Conservation (phyloP, 2,113 vertebrate genomes). For the Gallinago undulata region DNA sequence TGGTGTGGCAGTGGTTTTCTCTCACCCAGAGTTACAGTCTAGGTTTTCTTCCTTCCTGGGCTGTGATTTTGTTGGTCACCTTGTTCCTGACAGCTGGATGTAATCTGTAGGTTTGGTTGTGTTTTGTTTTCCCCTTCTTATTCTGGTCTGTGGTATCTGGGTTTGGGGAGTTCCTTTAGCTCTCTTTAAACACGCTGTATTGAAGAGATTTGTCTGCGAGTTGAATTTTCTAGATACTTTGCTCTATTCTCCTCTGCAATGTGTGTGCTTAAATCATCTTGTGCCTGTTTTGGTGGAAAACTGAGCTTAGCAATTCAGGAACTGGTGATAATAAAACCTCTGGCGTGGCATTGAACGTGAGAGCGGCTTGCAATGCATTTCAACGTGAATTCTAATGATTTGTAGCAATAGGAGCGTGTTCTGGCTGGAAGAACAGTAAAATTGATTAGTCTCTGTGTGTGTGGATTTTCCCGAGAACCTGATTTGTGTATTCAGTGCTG, state of each 20-base stretch:
- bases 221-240: background rate
- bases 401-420: background rate
- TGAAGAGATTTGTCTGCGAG: background rate
- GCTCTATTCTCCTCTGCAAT: background rate
- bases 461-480: constrained; percentile 8
- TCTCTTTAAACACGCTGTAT: background rate
- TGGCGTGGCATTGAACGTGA: background rate
- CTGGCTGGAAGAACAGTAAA: constrained; percentile 12
- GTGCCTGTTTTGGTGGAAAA: background rate
- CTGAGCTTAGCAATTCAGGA: background rate
- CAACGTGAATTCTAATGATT: background rate
- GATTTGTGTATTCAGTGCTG: background rate
- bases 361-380: background rate
- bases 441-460: background rate
- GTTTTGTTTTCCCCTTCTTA: background rate
- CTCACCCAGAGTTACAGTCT: background rate
- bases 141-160: background rate
- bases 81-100: background rate
- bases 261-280: background rate
- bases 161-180: background rate
- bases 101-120: background rate
- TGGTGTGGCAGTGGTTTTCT: background rate
- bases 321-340: background rate
- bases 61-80: background rate
- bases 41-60: background rate